A percentile compares a stretch with the other conserved stretches of the same genome.
Evolutionary conservation across 92 coral and sea anemone genomes (phyloP).

Genomic region (Pocillopora grandis): DNA sequence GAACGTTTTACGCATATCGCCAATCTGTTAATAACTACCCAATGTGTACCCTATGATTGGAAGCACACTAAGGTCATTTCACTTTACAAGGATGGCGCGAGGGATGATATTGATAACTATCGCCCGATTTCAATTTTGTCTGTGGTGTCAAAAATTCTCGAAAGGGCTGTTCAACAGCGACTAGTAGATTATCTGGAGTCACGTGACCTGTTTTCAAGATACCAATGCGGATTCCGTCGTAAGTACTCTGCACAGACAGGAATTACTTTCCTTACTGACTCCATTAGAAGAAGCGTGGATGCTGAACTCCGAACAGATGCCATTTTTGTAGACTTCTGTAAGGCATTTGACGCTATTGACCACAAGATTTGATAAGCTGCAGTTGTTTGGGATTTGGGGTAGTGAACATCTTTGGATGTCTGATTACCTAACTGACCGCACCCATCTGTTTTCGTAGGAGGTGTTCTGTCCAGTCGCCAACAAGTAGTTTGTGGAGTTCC

Average conservation of each 20-base stretch:
- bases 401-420: slow-evolving; percentile 44
- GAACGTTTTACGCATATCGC: slow-evolving; percentile 13
- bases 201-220: slow-evolving; percentile 23
- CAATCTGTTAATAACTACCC: neutral
- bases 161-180: slow-evolving; percentile 27
- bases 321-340: slow-evolving; percentile 10
- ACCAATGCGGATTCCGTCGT: slow-evolving; percentile 29
- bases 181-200: slow-evolving; percentile 35
- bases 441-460: slow-evolving; percentile 39
- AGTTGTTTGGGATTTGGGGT: slow-evolving; percentile 31
- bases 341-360: slow-evolving; percentile 20
- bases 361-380: slow-evolving; percentile 29
- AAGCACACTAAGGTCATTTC: too few relatives aligned
- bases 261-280: slow-evolving; percentile 24
- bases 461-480: slow-evolving; percentile 34
- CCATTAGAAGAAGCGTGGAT: slow-evolving; percentile 25
- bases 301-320: slow-evolving; percentile 30
- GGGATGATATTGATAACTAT: too few relatives aligned
- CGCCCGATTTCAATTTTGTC: slow-evolving; percentile 3
- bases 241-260: slow-evolving; percentile 18
- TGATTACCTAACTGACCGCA: slow-evolving; percentile 35
- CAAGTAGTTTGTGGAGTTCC: slow-evolving; percentile 41
- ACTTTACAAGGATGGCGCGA: too few relatives aligned
- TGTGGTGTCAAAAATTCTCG: slow-evolving; percentile 30
- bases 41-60: too few relatives aligned